phyloP scores from a whole-genome alignment of 2,797 vertebrate species.

The Columba guinea region DNA sequence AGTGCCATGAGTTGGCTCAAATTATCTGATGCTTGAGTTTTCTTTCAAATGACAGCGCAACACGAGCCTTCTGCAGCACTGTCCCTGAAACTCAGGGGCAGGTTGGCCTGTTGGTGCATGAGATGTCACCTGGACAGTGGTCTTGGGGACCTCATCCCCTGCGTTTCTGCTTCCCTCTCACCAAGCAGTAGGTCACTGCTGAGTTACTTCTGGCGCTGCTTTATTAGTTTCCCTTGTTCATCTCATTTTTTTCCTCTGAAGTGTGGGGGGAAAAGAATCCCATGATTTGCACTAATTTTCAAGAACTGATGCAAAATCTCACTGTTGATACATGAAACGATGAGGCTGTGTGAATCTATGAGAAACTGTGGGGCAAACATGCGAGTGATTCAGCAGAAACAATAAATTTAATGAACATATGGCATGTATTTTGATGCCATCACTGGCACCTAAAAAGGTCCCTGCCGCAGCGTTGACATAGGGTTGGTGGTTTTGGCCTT shows the following conservation, averaged over 20 bases:
- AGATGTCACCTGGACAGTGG: neutral
- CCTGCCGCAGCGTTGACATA: neutral
- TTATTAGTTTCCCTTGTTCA: neutral
- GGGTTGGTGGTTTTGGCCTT: neutral
- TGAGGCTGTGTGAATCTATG: neutral
- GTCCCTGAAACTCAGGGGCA: rapidly evolving
- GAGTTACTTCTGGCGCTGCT: neutral
- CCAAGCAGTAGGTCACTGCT: neutral
- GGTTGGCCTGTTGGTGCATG: neutral
- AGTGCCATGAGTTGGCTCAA: neutral
- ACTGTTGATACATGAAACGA: too few species aligned
- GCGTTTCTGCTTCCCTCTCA: neutral
- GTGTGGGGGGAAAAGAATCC: neutral
- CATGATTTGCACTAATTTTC: neutral
- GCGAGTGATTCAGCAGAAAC: neutral
- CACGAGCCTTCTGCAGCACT: neutral
- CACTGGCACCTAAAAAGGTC: neutral
- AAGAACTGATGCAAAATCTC: too few species aligned
- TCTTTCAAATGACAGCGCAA: neutral
- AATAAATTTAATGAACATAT: neutral
- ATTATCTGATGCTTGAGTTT: neutral
- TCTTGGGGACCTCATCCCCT: neutral
- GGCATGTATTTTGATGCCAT: neutral
- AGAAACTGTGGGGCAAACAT: neutral
- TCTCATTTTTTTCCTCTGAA: neutral